These are phyloP conservation scores for Gymnocephalus cernua DNA, from an alignment of 2,113 vertebrate genomes.

Conservation along the genomic window DNA sequence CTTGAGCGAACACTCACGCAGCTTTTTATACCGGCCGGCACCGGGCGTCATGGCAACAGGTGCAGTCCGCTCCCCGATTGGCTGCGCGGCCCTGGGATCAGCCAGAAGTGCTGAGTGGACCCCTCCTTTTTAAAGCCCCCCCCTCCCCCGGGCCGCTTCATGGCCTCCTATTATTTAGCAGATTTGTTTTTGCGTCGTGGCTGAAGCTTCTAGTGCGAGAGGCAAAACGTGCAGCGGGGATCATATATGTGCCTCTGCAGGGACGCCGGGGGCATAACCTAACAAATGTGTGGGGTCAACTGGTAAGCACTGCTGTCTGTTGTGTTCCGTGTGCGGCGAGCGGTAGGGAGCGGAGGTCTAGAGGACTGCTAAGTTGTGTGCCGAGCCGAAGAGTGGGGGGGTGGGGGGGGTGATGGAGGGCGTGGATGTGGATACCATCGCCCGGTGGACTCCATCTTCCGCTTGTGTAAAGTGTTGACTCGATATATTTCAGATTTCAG, in stretches of 20 bases:
- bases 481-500: constrained; percentile 34
- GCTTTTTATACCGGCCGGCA: constrained; percentile 26
- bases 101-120: constrained; percentile 86
- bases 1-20: neutral
- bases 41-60: constrained; percentile 70
- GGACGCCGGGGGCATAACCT: constrained; percentile 81
- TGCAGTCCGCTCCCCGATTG: constrained; percentile 67
- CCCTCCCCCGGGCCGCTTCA: constrained; percentile 39
- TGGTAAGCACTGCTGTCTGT: constrained; percentile 82
- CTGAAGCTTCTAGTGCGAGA: constrained; percentile 84
- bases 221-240: constrained; percentile 69
- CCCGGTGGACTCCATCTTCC: constrained; percentile 14
- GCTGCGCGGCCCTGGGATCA: constrained; percentile 53
- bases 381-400: constrained; percentile 28
- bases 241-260: constrained; percentile 82
- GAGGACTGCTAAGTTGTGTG: constrained; percentile 51
- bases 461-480: constrained; percentile 11
- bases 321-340: constrained; percentile 47
- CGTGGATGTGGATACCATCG: constrained; percentile 28
- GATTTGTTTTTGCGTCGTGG: constrained; percentile 79
- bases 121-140: constrained; percentile 73
- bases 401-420: constrained; percentile 39
- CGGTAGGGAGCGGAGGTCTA: constrained; percentile 29
- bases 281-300: constrained; percentile 88
- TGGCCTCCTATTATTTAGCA: constrained; percentile 80